These are phyloP conservation scores for Sialis fuliginosa DNA, from an alignment of 2,888 invertebrate genomes.

Conservation along the genomic window DNA sequence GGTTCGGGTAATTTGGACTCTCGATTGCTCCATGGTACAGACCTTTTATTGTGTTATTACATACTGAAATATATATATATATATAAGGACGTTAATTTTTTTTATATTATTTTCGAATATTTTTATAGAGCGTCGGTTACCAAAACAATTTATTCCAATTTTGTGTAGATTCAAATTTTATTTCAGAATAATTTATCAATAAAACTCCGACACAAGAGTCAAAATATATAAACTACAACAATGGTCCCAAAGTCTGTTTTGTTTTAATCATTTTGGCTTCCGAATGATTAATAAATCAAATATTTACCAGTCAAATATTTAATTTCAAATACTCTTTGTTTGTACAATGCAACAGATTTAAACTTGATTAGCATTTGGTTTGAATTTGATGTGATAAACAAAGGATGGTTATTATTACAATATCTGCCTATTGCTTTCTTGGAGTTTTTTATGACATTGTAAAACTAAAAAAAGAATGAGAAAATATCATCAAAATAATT, in stretches of 20 bases:
- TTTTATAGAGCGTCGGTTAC: too few species aligned
- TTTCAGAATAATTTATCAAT: too few species aligned
- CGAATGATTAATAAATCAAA: too few species aligned
- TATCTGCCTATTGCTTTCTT: constrained; percentile 38
- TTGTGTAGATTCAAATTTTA: too few species aligned
- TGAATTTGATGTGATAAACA: constrained; percentile 28
- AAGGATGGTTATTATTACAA: constrained; percentile 26
- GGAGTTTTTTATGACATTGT: constrained; percentile 36
- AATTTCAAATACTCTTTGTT: constrained; percentile 60
- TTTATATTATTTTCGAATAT: too few species aligned
- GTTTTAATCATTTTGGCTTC: too few species aligned
- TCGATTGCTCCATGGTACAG: constrained; percentile 57
- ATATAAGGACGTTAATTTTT: too few species aligned
- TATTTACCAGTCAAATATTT: constrained; percentile 44
- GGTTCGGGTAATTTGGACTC: constrained; percentile 64
- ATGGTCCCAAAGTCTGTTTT: too few species aligned
- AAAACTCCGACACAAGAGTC: too few species aligned
- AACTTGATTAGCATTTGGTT: constrained; percentile 56
- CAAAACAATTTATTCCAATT: too few species aligned
- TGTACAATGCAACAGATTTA: constrained; percentile 42
- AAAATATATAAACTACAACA: too few species aligned
- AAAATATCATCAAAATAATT: too few species aligned
- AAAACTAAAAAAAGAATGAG: background rate
- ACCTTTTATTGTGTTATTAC: constrained; percentile 42
- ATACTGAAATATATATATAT: constrained; percentile 27